Evolutionary conservation across 2,797 vertebrate species (phyloP), one percentile per base, ranked within the genome.

Genomic region (Menidia menidia): DNA sequence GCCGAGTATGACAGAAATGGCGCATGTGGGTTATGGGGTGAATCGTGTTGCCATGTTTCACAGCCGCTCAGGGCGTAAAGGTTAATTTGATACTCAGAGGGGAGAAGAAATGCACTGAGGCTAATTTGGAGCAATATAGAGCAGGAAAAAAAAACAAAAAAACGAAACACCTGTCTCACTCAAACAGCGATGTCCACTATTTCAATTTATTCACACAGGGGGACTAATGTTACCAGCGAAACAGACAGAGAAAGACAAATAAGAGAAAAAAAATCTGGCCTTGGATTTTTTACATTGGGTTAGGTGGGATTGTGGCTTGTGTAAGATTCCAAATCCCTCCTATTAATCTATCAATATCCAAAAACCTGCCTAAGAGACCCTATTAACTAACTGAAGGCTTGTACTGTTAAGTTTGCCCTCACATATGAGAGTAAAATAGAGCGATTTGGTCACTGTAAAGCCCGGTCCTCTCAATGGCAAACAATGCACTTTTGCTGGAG

Each of bases 261-360:
- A 42, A 74, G 57, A 56, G 50, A 31, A 2, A 12, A 25, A 30
- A 51, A 30, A 30, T 25, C 1, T 39, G 35, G 9, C 5, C 5
- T 39, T 39, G 9, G 5, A 39, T 39, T 39, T 39, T 9, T 39
- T 39, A 76, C 70, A 68, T 25, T 80, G 60, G 72, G 72, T 83
- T 75, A 87, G 70, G 65, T 80, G 78, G 80, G 72, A 83, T 70
- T 70, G 60, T 71, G 71, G 80, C 68, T 85, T 64, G 73, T 81
- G 41, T 60, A 77, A 78, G 83, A 79, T 58, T 71, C 65, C 57
- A 77, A 84, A 73, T 56, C 64, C 79, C 67, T 71, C 43, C 51
- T 48, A 8, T 45, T 64, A 60, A 63, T 53, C 80, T 73, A 51
- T 76, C 55, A 60, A 60, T 71, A 32, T 18, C 48, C 59, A 80